Evolutionary conservation across 2,888 invertebrate genomes (phyloP), one percentile per base, ranked within the genome.

Genomic region (Abrostola tripartita): DNA sequence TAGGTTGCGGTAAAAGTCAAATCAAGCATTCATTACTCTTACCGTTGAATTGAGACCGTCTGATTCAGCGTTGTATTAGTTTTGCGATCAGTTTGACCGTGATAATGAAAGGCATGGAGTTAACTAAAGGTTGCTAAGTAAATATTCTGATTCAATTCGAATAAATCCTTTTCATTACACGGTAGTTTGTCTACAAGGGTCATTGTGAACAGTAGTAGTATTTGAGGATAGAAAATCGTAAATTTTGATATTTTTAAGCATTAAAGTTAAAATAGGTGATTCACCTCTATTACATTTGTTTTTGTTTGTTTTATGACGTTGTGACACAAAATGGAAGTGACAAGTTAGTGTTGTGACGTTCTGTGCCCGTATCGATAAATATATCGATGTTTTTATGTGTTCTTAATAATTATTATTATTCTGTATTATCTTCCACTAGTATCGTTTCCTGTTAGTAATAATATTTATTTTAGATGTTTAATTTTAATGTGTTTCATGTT

Each of bases 161-260:
- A 24, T 24, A 24, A 24, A 24, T 24, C 24, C 24, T 24, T 24
- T 24, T 24, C 24, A 24, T 2, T 1, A 24, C 0, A 50, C 35
- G 14, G 41, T 37, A 42, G 41, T 9, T 12, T 36, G 42, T 49
- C 52, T 41, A 61, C 37, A 44, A 12, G 42, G 4, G 57, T 51
- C 76, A 58, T 65, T 65, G 52, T 55, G 35, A 61, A 61, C 57
- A 55, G 74, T 53, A 60, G 35, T 37, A 0, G n/a, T n/a, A n/a
- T n/a, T 24, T 42, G 65, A 71, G 55, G 57, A 58, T 61, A 65
- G 40, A 24, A 58, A 49, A 41, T 11, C 35, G n/a, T 75, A 70
- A 68, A 51, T 65, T 61, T 68, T 67, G 56, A 76, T 72, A 69
- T 76, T 65, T 76, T 78, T 74, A 74, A 78, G 67, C 44, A 71